Conservation (phyloP, 1,140 invertebrate species). For the Galleria mellonella region DNA sequence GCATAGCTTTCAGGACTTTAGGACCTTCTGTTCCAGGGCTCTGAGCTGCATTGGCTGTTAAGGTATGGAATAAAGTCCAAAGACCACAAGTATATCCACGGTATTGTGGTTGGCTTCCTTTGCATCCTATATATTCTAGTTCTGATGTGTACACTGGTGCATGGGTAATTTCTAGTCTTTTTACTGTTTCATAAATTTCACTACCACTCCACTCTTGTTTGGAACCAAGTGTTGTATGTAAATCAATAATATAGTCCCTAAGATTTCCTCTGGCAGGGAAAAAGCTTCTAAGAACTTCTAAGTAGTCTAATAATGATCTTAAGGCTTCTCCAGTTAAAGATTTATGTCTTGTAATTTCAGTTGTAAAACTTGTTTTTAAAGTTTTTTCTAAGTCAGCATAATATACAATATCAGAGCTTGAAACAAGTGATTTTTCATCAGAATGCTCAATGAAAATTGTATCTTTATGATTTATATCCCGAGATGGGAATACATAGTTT, state of each 20-base stretch:
- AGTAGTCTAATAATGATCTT: slow-evolving; percentile 82
- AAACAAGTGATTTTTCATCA: slow-evolving; percentile 44
- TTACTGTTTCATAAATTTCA: slow-evolving; percentile 75
- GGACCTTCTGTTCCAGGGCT: slow-evolving; percentile 71
- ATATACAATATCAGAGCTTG: slow-evolving; percentile 75
- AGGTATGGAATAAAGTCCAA: slow-evolving; percentile 96
- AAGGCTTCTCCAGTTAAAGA: slow-evolving; percentile 81
- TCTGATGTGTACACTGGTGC: slow-evolving; percentile 75
- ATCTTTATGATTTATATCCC: slow-evolving; percentile 22
- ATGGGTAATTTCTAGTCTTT: slow-evolving; percentile 69
- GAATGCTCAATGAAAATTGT: slow-evolving; percentile 34
- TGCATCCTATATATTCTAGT: slow-evolving; percentile 87
- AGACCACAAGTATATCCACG: slow-evolving; percentile 97
- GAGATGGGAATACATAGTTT: slow-evolving; percentile 47
- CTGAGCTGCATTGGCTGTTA: slow-evolving; percentile 87
- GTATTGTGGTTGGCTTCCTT: slow-evolving; percentile 81
- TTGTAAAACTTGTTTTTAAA: slow-evolving; percentile 84
- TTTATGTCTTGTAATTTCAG: slow-evolving; percentile 85
- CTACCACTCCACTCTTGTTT: slow-evolving; percentile 74
- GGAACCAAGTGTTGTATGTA: slow-evolving; percentile 66
- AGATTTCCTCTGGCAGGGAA: slow-evolving; percentile 84
- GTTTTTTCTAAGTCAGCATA: slow-evolving; percentile 92
- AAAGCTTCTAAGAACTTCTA: slow-evolving; percentile 81
- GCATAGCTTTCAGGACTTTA: slow-evolving; percentile 85
- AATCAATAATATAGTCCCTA: slow-evolving; percentile 77